These are phyloP conservation scores for Nemotelus pantherinus DNA, from an alignment of 2,888 invertebrate genomes.

Conservation along the genomic window DNA sequence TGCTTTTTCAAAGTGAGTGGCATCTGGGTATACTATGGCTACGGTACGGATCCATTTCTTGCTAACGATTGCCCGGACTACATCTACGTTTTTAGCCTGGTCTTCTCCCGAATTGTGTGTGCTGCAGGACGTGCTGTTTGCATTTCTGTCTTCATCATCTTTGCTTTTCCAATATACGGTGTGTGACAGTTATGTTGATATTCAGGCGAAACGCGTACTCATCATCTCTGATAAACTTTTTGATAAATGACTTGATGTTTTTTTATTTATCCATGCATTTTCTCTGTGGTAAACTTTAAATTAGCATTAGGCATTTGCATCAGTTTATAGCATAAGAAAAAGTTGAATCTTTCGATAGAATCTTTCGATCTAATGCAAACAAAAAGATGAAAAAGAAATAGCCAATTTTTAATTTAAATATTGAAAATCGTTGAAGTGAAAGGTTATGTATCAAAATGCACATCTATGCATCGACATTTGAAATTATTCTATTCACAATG, in stretches of 20 bases:
- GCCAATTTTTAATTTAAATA: too few species aligned
- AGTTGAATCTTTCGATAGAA: too few species aligned
- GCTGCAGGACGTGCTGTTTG: conserved; percentile 31
- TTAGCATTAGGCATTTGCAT: too few species aligned
- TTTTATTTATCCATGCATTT: conserved; percentile 21
- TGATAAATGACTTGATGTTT: conserved; percentile 36
- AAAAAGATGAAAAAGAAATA: too few species aligned
- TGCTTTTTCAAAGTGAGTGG: conserved; percentile 38
- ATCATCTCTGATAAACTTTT: conserved; percentile 37
- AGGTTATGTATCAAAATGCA: too few species aligned
- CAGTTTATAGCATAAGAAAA: too few species aligned
- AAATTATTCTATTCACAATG: too few species aligned
- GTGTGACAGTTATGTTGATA: conserved; percentile 35
- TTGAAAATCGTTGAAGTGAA: too few species aligned
- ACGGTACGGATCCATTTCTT: neutral
- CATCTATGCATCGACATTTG: too few species aligned
- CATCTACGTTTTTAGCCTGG: neutral
- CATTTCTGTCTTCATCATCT: conserved; percentile 19
- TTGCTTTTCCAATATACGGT: conserved; percentile 42
- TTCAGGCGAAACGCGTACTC: conserved; percentile 22
- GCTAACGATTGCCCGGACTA: neutral
- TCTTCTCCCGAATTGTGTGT: neutral
- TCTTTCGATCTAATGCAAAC: too few species aligned
- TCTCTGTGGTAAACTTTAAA: too few species aligned
- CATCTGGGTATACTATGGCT: neutral